A percentile compares a stretch with the other conserved stretches of the same genome.
phyloP scores from a whole-genome alignment of 1,140 invertebrate species.

The Sitobion miscanthi region DNA sequence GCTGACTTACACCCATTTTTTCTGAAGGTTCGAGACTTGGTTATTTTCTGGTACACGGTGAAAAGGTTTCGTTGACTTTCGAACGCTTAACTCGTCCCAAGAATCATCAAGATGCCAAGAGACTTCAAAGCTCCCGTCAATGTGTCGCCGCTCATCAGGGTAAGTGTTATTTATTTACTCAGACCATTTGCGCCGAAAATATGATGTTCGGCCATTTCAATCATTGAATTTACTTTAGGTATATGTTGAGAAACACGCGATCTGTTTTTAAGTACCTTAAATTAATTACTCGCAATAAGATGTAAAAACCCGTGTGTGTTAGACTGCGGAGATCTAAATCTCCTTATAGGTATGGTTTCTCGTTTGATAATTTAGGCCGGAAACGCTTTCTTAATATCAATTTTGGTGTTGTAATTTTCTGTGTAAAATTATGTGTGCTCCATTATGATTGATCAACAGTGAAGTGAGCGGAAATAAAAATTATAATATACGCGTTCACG shows the following conservation, averaged over 20 bases:
- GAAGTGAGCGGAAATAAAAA: background rate
- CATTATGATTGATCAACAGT: background rate
- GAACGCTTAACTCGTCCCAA: too few relatives aligned
- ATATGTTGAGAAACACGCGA: background rate
- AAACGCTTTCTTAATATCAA: background rate
- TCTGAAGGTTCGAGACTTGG: accelerated
- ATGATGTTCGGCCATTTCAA: background rate
- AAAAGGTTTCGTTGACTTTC: background rate
- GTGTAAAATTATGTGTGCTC: background rate
- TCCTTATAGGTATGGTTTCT: background rate
- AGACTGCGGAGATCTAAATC: background rate
- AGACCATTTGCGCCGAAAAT: background rate
- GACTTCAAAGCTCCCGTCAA: slow-evolving; percentile 58
- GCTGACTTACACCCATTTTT: background rate
- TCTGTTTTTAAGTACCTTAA: background rate
- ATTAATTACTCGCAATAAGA: background rate
- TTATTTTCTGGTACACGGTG: background rate
- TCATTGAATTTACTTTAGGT: background rate
- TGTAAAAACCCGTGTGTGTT: background rate
- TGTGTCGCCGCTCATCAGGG: slow-evolving; percentile 59
- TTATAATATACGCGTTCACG: background rate
- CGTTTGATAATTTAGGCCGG: background rate
- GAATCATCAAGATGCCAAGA: background rate
- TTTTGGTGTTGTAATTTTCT: background rate
- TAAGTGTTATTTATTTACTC: slow-evolving; percentile 49